Conservation (phyloP, 2,113 vertebrate genomes). For the Pungitius pungitius region DNA sequence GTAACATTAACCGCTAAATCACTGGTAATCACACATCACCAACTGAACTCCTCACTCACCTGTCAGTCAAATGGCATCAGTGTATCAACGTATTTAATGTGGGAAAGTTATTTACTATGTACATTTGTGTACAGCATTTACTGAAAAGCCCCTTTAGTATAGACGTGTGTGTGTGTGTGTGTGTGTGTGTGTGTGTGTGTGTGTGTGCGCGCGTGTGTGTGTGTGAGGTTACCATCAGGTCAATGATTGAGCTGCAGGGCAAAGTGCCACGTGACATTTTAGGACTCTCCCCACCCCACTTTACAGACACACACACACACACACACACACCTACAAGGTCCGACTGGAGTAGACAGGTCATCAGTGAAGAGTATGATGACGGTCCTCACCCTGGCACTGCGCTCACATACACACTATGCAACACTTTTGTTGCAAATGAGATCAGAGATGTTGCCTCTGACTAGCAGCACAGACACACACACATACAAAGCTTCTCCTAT, state of each 20-base stretch:
- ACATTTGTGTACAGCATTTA: not conserved
- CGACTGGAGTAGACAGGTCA: conserved; percentile 85
- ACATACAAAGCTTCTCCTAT: not conserved
- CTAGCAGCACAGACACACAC: conserved; percentile 1
- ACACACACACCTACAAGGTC: conserved; percentile 58
- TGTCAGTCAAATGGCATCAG: not conserved
- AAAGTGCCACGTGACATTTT: conserved; percentile 65
- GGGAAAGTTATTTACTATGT: not conserved
- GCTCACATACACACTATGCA: conserved; percentile 32
- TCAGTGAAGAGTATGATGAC: conserved; percentile 77
- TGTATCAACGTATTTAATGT: not conserved
- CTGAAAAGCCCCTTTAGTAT: conserved; percentile 1
- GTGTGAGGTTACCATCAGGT: conserved; percentile 53
- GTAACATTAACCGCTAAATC: conserved; percentile 56
- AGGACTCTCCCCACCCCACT: conserved; percentile 34
- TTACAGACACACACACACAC: conserved; percentile 30
- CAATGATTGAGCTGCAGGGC: conserved; percentile 59
- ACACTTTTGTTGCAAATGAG: conserved; percentile 74
- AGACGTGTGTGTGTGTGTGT: conserved; percentile 24
- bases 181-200: conserved; percentile 26
- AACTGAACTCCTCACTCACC: not conserved
- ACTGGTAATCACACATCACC: conserved; percentile 30
- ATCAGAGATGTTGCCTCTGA: conserved; percentile 81
- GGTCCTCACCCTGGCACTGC: conserved; percentile 80
- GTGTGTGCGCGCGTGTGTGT: conserved; percentile 32